Conservation (phyloP, 2,888 invertebrate genomes). For the Perdita meconis region DNA sequence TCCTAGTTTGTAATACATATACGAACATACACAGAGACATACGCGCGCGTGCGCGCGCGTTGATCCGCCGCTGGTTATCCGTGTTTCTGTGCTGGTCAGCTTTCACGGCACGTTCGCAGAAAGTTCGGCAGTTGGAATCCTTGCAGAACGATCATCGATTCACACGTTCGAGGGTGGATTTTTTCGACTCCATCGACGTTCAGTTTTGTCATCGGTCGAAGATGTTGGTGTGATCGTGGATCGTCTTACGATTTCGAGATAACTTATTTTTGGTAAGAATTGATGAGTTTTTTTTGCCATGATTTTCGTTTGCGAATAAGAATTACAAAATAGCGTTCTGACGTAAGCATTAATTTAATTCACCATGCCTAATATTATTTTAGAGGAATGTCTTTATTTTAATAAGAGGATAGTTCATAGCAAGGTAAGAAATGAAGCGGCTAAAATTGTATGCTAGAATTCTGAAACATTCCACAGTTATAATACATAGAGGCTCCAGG, state of each 20-base stretch:
- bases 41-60: not conserved
- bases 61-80: not conserved
- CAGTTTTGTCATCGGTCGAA: slow-evolving; percentile 6
- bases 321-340: no score
- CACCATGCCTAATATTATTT: no score
- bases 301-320: not conserved
- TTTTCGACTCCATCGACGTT: not conserved
- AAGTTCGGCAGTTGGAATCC: not conserved
- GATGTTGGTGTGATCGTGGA: slow-evolving; percentile 22
- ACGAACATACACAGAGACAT: no score
- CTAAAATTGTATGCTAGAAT: no score
- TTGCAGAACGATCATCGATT: not conserved
- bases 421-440: no score
- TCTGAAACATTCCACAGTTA: no score
- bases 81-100: not conserved
- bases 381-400: no score
- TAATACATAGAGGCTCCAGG: no score
- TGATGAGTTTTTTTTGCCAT: not conserved
- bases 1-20: no score
- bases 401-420: no score
- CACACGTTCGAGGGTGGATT: not conserved
- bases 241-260: slow-evolving; percentile 9
- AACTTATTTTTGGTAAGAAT: slow-evolving; percentile 33
- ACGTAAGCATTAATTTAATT: no score
- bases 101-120: not conserved